Evolutionary conservation across 2,888 invertebrate species (phyloP), one percentile per base, ranked within the genome.

Genomic region (Lymantria dispar): DNA sequence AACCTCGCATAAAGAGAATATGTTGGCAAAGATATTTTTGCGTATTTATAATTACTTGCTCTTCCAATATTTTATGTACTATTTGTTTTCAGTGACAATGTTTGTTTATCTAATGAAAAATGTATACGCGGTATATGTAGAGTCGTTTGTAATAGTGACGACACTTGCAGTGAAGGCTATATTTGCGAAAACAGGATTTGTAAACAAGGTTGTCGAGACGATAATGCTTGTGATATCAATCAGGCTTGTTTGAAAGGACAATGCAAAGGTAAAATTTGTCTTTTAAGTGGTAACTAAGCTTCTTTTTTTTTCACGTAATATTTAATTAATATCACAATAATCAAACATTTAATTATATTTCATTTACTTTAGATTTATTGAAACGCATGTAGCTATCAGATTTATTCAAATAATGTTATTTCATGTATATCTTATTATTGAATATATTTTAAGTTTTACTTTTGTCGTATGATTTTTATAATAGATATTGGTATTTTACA

Each of bases 101-200:
- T 96, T 68, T 98, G 98, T 74, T 86, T 97, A 58, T 94, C 95
- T 12, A 96, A 97, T 73, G 97, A 98, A 83, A 94, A 96, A 64
- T 98, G 98, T 79, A 94, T 97, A 60, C 93, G 94, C 49, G 97
- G 96, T 42, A 93, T 95, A 47, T 98, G 98, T 74, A 95, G 96
- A 80, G 92, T 95, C 1, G 94, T 98, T 31, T 98, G 98, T 75
- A 98, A 97, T 75, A 96, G 95, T 47, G 97, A 98, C 77, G 93
- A 94, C 11, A 94, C 95, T 54, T 98, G 98, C 73, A 94, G 93
- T 14, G 91, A 93, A 11, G 95, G 96, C 62, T 96, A 97, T 82
- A 97, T 98, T 68, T 98, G 98, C 73, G 96, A 96, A 79, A 96
- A 96, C 70, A 93, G 97, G 68, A 92, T 97, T 58, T 98, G 98